Evolutionary conservation across 1,140 invertebrate genomes (phyloP), one percentile per base, ranked within the genome.

Genomic region (Harlomillsia oculata): DNA sequence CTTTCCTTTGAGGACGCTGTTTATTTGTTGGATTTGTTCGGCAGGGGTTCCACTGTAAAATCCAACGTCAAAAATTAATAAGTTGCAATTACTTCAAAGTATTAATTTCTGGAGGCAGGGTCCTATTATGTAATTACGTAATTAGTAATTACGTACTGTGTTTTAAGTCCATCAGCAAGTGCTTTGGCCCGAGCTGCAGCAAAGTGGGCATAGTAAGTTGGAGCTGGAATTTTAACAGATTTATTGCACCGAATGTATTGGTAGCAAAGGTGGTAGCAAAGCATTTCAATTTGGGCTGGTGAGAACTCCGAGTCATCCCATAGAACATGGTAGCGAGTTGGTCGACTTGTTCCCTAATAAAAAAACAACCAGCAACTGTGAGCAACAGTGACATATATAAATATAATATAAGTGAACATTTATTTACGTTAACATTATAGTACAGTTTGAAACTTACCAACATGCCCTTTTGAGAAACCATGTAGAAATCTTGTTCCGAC

Each of bases 131-230:
- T n/a, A n/a, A n/a, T n/a, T n/a, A n/a, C n/a, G n/a, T n/a, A n/a
- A n/a, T n/a, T n/a, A n/a, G n/a, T n/a, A n/a, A n/a, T n/a, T n/a
- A n/a, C n/a, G n/a, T n/a, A n/a, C n/a, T n/a, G n/a, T n/a, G n/a
- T n/a, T n/a, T n/a, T 3, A 4, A 34, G 6, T 21, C 59, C 54
- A 53, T 57, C 53, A 20, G 41, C 32, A 11, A 62, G 39, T 30
- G 26, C 25, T 41, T 62, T 52, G 8, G 62, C 76, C 41, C 91
- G 75, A 53, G 82, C 82, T 13, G 89, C 89, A n/a, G 84, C 89
- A 51, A 93, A 77, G 76, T 96, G 90, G 23, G 91, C 89, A 72
- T 95, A 93, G 72, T 95, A 95, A 0, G 89, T 92, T 2, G 91
- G 90, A 1, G 92, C 85, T 2, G 91, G 91, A 75, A 94, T 93